Percentiles rank a stretch among this genome's conserved stretches.
Evolutionary conservation across 2,113 vertebrate genomes (phyloP).

Genomic region (Limnothrissa miodon): DNA sequence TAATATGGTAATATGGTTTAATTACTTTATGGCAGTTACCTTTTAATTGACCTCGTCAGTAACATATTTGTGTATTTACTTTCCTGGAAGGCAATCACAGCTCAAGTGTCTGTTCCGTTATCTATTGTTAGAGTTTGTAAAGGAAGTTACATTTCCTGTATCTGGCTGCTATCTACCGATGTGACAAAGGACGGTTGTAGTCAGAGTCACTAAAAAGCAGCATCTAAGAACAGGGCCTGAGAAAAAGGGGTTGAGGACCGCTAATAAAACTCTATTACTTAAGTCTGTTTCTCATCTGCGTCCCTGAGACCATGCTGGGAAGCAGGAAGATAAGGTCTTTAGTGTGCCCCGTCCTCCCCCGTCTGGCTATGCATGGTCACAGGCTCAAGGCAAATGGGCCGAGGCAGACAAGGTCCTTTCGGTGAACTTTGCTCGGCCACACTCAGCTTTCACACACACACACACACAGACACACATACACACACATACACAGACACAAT

Average conservation of each 20-base stretch:
- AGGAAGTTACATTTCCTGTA: slow-evolving; percentile 4
- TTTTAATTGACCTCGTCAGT: slow-evolving; percentile 13
- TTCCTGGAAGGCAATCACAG: neutral
- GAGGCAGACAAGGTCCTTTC: neutral
- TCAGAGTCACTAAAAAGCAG: slow-evolving; percentile 3
- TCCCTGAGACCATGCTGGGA: neutral
- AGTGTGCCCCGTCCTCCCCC: neutral
- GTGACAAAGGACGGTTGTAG: neutral
- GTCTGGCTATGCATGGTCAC: neutral
- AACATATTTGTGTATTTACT: slow-evolving; percentile 7
- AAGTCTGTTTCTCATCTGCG: neutral
- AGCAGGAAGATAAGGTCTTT: neutral
- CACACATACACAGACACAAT: too few species aligned
- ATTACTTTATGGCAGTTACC: slow-evolving; percentile 13
- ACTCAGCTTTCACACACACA: neutral
- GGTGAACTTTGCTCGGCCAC: neutral
- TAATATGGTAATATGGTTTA: slow-evolving; percentile 25
- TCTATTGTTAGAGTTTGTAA: slow-evolving; percentile 14
- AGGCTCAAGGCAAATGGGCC: neutral
- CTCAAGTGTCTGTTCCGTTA: slow-evolving; percentile 1
- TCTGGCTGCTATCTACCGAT: neutral
- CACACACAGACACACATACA: too few species aligned
- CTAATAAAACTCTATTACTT: slow-evolving; percentile 3
- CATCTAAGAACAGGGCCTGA: neutral
- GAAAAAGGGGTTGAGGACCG: neutral